These are phyloP conservation scores for Phrynosoma blainvillii DNA, from an alignment of 2,113 vertebrate genomes.

Conservation along the genomic window DNA sequence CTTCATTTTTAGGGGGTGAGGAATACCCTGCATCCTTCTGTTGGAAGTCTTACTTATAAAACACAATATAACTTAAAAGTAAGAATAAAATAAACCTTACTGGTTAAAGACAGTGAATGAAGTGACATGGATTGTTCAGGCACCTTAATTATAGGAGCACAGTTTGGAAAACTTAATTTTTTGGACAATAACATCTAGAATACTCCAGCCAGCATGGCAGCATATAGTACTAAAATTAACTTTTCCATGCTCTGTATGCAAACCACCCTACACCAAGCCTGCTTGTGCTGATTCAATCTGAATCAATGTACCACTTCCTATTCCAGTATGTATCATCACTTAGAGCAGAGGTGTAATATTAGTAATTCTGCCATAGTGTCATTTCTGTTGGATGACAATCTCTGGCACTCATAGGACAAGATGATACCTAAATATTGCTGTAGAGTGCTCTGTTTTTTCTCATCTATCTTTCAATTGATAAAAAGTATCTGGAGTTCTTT, in stretches of 20 bases:
- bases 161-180: no score
- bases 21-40: no score
- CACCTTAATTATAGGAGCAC: not conserved
- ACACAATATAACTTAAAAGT: no score
- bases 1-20: no score
- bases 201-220: no score
- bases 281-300: not conserved
- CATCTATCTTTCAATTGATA: not conserved
- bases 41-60: no score
- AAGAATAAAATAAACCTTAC: not conserved
- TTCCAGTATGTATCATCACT: not conserved
- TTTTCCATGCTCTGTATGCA: no score
- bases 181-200: no score
- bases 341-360: not conserved
- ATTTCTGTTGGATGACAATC: not conserved
- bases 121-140: not conserved
- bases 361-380: not conserved
- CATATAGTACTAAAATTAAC: no score
- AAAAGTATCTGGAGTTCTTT: constrained; percentile 9
- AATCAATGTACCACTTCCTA: not conserved
- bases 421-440: not conserved
- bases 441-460: constrained; percentile 16
- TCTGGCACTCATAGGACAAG: not conserved
- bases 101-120: not conserved
- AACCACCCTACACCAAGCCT: no score